Evolutionary conservation across 2,113 vertebrate species (phyloP).

Genomic region (Puffinus mauretanicus): DNA sequence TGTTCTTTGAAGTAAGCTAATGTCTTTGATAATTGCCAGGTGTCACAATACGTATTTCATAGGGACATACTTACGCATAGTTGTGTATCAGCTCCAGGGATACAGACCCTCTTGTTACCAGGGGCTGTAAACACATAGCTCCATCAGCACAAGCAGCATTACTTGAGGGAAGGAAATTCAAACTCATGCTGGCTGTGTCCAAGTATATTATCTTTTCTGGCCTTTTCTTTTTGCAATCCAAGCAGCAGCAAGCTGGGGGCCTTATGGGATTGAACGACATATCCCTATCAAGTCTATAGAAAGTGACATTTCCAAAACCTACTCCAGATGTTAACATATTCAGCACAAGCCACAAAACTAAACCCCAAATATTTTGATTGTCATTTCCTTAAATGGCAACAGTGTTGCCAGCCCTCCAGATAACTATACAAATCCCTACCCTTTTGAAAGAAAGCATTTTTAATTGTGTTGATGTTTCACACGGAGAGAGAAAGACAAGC

Average conservation of each 20-base stretch:
- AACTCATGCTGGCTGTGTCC: background rate
- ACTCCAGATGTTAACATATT: background rate
- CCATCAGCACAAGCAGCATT: background rate
- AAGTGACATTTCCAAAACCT: background rate
- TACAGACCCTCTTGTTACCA: background rate
- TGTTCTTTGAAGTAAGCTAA: background rate
- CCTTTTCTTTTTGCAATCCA: background rate
- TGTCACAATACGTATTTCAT: background rate
- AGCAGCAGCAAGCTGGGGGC: conserved; percentile 11
- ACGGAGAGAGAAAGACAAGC: background rate
- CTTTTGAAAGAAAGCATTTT: background rate
- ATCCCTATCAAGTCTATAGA: background rate
- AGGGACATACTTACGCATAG: background rate
- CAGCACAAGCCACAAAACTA: background rate
- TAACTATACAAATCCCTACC: background rate
- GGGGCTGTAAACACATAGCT: background rate
- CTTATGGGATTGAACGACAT: background rate
- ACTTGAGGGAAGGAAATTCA: background rate
- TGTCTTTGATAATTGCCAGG: background rate
- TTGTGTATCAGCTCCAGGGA: background rate
- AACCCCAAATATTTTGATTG: background rate
- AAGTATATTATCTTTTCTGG: background rate
- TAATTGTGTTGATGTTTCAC: background rate
- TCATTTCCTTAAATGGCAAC: background rate
- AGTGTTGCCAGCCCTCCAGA: background rate